A percentile compares a stretch with the other conserved stretches of the same genome.
Evolutionary conservation across 2,113 vertebrate genomes (phyloP).

Genomic region (Isichthys henryi): DNA sequence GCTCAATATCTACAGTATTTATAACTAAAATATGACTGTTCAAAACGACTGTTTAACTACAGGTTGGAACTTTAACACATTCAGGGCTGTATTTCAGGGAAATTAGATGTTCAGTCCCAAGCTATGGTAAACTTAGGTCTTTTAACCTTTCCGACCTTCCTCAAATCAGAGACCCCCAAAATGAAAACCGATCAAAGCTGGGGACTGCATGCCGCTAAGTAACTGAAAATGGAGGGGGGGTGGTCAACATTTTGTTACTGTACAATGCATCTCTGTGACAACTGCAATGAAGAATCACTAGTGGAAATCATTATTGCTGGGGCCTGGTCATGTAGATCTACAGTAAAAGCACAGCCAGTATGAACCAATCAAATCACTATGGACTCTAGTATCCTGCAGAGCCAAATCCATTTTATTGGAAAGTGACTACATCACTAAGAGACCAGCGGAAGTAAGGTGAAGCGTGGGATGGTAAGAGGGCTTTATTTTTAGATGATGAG

Average conservation of each 20-base stretch:
- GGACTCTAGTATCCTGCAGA: background rate
- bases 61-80: background rate
- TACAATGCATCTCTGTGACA: background rate
- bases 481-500: background rate
- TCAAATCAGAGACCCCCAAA: background rate
- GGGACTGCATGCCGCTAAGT: background rate
- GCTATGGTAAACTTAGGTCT: background rate
- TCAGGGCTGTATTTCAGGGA: background rate
- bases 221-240: background rate
- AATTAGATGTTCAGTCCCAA: background rate
- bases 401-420: background rate
- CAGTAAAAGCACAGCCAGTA: background rate
- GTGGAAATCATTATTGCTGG: background rate
- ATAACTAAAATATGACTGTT: background rate
- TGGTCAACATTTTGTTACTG: background rate
- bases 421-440: background rate
- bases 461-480: background rate
- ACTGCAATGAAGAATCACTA: background rate
- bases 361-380: background rate
- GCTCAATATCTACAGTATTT: background rate
- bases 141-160: background rate
- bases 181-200: background rate
- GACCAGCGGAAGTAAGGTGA: background rate
- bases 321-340: background rate
- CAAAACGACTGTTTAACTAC: background rate